Percentiles rank a stretch among this genome's conserved stretches.
Conservation (phyloP, 2,888 invertebrate species). For the Patella pellucida region DNA sequence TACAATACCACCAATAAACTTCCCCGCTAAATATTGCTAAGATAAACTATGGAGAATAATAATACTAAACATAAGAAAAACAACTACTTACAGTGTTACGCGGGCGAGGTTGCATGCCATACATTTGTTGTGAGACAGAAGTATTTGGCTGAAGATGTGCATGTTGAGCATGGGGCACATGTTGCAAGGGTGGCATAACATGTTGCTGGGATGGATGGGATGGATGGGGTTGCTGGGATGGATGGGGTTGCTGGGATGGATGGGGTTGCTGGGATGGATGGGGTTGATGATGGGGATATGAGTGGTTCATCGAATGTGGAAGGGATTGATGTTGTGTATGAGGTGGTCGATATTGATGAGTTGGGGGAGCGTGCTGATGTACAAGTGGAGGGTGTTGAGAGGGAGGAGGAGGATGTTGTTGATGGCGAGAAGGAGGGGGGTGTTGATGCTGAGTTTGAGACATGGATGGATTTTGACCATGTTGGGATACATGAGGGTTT, state of each 20-base stretch:
- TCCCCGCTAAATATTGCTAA: too few species aligned
- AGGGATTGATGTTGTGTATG: background rate
- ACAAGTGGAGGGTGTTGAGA: background rate
- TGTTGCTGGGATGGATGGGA: background rate
- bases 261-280: conserved; percentile 1
- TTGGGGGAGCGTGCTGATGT: too few species aligned
- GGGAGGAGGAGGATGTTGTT: background rate
- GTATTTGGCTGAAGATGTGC: conserved; percentile 10
- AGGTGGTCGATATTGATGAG: background rate
- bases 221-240: too few species aligned
- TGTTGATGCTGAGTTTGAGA: background rate
- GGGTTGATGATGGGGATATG: background rate
- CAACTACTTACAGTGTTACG: background rate
- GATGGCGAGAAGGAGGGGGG: background rate
- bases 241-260: background rate
- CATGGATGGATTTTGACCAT: background rate
- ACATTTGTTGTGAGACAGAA: conserved; percentile 6
- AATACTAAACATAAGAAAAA: conserved; percentile 12
- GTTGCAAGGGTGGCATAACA: background rate
- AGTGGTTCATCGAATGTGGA: background rate
- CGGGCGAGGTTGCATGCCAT: conserved; percentile 3
- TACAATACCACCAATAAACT: too few species aligned
- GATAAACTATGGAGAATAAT: too few species aligned
- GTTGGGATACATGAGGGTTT: conserved; percentile 1
- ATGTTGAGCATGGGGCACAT: conserved; percentile 2